phyloP scores from a whole-genome alignment of 1,140 invertebrate species.

The Musca vetustissima region DNA sequence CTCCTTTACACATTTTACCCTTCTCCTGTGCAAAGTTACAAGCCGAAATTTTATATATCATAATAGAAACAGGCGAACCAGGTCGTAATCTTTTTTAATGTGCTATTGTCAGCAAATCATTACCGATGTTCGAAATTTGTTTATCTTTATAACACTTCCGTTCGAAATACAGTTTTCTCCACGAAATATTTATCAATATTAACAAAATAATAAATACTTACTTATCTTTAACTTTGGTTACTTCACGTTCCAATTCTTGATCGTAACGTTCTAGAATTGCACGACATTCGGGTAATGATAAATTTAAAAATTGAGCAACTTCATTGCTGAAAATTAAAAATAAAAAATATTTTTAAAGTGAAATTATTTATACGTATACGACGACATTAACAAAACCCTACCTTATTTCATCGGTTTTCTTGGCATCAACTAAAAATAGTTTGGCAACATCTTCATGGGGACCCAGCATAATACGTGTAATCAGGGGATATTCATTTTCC shows the following conservation, averaged over 20 bases:
- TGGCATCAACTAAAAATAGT: conserved; percentile 78
- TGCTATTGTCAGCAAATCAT: no score
- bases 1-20: no score
- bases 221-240: conserved; percentile 71
- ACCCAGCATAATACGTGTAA: conserved; percentile 75
- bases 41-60: no score
- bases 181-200: no score
- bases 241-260: conserved; percentile 75
- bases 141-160: no score
- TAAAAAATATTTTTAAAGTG: not conserved
- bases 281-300: conserved; percentile 75
- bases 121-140: no score
- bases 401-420: conserved; percentile 73
- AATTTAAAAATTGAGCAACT: conserved; percentile 82
- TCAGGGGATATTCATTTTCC: conserved; percentile 78
- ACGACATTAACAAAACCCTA: conserved; percentile 28
- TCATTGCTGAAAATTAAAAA: conserved; percentile 56
- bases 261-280: conserved; percentile 78
- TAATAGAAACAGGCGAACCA: no score
- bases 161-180: no score
- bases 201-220: no score
- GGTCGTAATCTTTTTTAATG: no score
- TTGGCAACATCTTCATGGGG: conserved; percentile 81
- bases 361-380: not conserved
- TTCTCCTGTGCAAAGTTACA: no score